Conservation (phyloP, 2,113 vertebrate species). For the Diphyllodes magnificus region DNA sequence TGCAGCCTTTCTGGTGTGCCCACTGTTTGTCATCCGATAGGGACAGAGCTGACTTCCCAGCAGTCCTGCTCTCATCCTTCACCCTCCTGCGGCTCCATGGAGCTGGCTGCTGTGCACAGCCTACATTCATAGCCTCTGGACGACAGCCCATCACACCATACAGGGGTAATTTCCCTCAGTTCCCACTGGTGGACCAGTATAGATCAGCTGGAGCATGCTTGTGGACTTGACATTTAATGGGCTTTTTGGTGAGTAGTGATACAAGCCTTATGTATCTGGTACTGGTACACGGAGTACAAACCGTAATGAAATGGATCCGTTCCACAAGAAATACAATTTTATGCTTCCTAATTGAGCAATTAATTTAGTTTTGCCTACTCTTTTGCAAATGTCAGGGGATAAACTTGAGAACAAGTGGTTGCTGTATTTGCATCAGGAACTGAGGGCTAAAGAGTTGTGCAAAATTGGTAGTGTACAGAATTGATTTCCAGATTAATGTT, state of each 20-base stretch:
- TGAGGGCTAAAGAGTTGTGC: not conserved
- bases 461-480: not conserved
- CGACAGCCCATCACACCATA: accelerated
- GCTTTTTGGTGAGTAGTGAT: slow-evolving; percentile 20
- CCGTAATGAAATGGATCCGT: not conserved
- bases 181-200: not conserved
- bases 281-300: not conserved
- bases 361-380: slow-evolving; percentile 5
- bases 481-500: not conserved
- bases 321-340: slow-evolving; percentile 18
- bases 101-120: accelerated
- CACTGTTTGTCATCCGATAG: not conserved
- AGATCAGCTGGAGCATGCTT: not conserved
- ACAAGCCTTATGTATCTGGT: not conserved
- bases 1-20: not conserved
- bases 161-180: not conserved
- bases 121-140: too few relatives aligned
- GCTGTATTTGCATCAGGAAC: not conserved
- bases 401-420: not conserved
- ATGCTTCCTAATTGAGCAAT: slow-evolving; percentile 23
- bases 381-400: not conserved
- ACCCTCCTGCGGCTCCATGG: not conserved
- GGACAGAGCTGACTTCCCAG: not conserved
- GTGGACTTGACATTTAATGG: not conserved
- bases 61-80: not conserved